Conservation (phyloP, 2,888 invertebrate genomes). For the Eupithecia tripunctaria region DNA sequence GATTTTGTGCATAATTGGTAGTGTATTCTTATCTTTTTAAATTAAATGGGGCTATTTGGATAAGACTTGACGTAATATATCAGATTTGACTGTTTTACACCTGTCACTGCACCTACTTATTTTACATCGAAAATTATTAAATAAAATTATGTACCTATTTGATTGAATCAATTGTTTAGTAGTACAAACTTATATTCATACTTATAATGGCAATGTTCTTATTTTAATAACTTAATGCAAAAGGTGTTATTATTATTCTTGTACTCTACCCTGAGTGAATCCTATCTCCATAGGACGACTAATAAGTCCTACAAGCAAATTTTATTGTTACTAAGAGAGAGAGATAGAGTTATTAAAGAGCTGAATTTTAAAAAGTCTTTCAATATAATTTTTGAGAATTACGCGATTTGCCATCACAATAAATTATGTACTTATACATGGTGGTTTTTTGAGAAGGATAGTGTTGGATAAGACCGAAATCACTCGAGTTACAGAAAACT, state of each 20-base stretch:
- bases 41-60: not conserved
- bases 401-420: too few relatives aligned
- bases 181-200: too few relatives aligned
- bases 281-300: not conserved
- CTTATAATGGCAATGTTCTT: too few relatives aligned
- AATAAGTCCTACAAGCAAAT: not conserved
- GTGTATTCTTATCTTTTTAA: constrained; percentile 22
- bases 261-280: not conserved
- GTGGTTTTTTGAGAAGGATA: too few relatives aligned
- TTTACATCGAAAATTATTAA: not conserved
- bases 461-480: too few relatives aligned
- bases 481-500: too few relatives aligned
- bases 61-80: not conserved
- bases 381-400: too few relatives aligned
- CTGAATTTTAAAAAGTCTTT: too few relatives aligned
- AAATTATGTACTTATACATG: too few relatives aligned
- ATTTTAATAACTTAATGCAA: too few relatives aligned
- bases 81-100: not conserved
- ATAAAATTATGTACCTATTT: not conserved
- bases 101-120: not conserved
- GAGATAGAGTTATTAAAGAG: not conserved
- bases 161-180: not conserved
- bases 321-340: too few relatives aligned
- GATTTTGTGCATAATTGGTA: constrained; percentile 28
- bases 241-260: not conserved